Conservation (phyloP, 2,113 vertebrate genomes). For the Narcine bancroftii region DNA sequence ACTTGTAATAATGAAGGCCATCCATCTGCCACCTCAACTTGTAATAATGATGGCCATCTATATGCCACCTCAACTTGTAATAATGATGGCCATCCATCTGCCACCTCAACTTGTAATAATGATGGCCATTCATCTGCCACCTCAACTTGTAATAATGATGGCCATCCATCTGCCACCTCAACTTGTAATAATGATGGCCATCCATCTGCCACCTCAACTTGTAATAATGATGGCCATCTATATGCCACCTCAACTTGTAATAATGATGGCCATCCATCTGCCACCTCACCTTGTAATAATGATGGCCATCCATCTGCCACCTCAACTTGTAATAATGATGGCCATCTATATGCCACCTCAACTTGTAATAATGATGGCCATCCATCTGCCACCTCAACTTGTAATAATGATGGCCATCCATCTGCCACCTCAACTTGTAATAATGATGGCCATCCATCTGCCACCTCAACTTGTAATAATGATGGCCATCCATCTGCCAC, state of each 20-base stretch:
- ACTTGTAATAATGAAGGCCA: neutral
- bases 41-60: neutral
- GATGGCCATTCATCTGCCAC: neutral
- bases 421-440: neutral
- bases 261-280: neutral
- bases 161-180: neutral
- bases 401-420: neutral
- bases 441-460: neutral
- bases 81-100: neutral
- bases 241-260: neutral
- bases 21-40: neutral
- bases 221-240: neutral
- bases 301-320: neutral
- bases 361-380: neutral
- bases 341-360: neutral
- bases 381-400: neutral
- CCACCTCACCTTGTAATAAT: neutral
- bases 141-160: neutral
- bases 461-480: neutral
- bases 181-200: neutral
- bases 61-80: neutral
- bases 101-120: neutral
- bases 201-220: neutral
- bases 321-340: neutral
- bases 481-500: neutral